These are phyloP conservation scores for Luehdorfia chinensis DNA, from an alignment of 1,140 invertebrate genomes.

Conservation along the genomic window DNA sequence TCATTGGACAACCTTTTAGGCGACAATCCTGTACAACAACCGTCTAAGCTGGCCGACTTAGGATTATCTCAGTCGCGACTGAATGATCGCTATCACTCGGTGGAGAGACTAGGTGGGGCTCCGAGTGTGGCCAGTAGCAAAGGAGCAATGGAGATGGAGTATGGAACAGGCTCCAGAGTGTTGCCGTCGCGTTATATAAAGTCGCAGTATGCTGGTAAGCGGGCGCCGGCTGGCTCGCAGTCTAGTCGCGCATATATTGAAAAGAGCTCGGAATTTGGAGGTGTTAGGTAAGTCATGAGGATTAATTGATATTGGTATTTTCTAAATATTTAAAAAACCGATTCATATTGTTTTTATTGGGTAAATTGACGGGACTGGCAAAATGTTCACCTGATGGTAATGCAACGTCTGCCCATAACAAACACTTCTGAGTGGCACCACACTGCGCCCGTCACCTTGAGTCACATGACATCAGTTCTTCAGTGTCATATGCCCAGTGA, in stretches of 20 bases:
- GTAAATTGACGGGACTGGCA: too few relatives aligned
- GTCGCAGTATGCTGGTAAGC: constrained; percentile 87
- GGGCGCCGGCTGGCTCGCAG: constrained; percentile 87
- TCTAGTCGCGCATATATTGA: constrained; percentile 91
- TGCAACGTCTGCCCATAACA: too few relatives aligned
- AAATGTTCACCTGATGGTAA: too few relatives aligned
- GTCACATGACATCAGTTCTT: too few relatives aligned
- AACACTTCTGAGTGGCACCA: too few relatives aligned
- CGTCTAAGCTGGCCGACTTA: constrained; percentile 80
- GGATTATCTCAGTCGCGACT: constrained; percentile 89
- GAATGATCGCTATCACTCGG: constrained; percentile 91
- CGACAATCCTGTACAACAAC: constrained; percentile 73
- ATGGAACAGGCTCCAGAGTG: constrained; percentile 75
- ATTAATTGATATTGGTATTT: too few relatives aligned
- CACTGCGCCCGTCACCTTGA: too few relatives aligned
- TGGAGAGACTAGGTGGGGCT: constrained; percentile 83
- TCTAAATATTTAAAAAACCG: too few relatives aligned
- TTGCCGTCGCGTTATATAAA: constrained; percentile 89
- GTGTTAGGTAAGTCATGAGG: constrained; percentile 79
- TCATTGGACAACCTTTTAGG: constrained; percentile 89
- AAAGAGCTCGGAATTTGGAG: constrained; percentile 84
- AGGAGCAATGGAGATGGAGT: constrained; percentile 58
- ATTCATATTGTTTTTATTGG: too few relatives aligned
- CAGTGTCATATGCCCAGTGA: too few relatives aligned
- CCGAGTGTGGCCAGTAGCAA: constrained; percentile 61